Evolutionary conservation across 1,140 invertebrate genomes (phyloP), one percentile per base, ranked within the genome.

Genomic region (Leptinotarsa defecta): DNA sequence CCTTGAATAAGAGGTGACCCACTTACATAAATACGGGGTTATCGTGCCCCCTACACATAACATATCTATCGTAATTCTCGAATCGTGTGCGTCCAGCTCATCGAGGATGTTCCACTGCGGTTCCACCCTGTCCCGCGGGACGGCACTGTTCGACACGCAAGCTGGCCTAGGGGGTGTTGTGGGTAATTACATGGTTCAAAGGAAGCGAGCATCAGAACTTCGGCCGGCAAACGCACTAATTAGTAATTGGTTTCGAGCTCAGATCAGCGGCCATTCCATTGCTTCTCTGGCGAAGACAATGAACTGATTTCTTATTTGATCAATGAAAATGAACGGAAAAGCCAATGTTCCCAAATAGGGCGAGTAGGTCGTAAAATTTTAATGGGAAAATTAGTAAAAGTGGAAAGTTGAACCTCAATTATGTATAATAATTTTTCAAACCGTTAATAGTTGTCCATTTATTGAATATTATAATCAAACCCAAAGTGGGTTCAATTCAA

Each of bases 181-280:
- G 17, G 52, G 52, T 57, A 57, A 57, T 57, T 57, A 57, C 17
- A 57, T 57, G 52, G 52, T 57, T 57, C 52, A 57, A 57, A 57
- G 52, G 52, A 57, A 57, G 52, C 52, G 52, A n/a, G 52, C 52
- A 57, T 57, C 52, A 19, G 15, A 57, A 57, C 52, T 57, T 57
- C 8, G n/a, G 52, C 52, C 52, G n/a, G 52, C 52, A 57, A 57
- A 57, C 52, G 52, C 52, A 57, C 52, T 57, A 57, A 57, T 57
- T 57, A 57, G 52, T 17, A 57, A 57, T 57, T 57, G 52, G 52
- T 57, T 57, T 57, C 52, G 52, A 19, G 52, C 52, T 57, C 15
- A 57, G 52, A n/a, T 57, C 52, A n/a, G 52, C 52, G 3, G 52
- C 52, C n/a, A 8, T 19, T 57, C 52, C 52, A 57, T n/a, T 57